Evolutionary conservation across 2,113 vertebrate species (phyloP).

Genomic region (Malurus alboscapulatus): DNA sequence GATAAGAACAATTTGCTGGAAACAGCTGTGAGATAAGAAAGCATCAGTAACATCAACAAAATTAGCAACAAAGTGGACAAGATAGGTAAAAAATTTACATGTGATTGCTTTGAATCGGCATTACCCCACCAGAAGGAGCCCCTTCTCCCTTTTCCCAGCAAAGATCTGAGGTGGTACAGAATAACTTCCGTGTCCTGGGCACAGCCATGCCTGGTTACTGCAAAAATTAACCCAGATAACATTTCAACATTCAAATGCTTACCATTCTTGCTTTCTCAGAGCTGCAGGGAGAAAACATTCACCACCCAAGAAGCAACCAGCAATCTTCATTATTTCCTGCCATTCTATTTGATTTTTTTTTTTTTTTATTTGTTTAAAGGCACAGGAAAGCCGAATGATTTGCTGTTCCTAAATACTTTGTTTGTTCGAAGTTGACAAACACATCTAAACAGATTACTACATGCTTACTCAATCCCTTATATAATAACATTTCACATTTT

Average conservation of each 20-base stretch:
- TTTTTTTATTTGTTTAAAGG: neutral
- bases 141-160: neutral
- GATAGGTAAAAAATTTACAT: neutral
- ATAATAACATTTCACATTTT: neutral
- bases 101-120: neutral
- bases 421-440: neutral
- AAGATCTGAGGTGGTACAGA: neutral
- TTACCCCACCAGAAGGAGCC: neutral
- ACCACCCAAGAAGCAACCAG: neutral
- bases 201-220: neutral
- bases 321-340: neutral
- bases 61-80: neutral
- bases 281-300: neutral
- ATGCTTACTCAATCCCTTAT: neutral
- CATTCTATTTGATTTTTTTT: neutral
- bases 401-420: neutral
- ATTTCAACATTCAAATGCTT: neutral
- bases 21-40: neutral
- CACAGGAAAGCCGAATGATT: neutral
- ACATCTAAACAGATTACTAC: neutral
- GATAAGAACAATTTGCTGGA: neutral
- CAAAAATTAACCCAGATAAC: neutral
- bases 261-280: neutral
- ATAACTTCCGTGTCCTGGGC: neutral
- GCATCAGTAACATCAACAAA: neutral